A percentile compares a stretch with the other conserved stretches of the same genome.
phyloP scores from a whole-genome alignment of 2,797 vertebrate genomes.

The Phataginus tricuspis region DNA sequence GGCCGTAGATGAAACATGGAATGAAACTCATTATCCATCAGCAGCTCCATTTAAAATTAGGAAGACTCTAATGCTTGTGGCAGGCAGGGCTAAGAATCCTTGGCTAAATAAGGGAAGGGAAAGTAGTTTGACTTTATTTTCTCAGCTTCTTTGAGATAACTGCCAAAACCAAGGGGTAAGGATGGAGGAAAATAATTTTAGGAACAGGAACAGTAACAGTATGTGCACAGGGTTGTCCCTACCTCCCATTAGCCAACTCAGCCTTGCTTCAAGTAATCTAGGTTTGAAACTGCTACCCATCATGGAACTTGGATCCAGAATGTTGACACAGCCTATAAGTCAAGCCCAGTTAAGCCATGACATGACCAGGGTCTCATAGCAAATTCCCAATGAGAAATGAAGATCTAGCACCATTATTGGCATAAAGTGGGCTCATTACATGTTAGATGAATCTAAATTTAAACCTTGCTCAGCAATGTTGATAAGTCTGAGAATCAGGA shows the following conservation, averaged over 20 bases:
- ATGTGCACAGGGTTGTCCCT: too few relatives aligned
- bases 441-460: neutral
- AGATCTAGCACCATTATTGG: neutral
- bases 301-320: neutral
- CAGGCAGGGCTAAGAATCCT: neutral
- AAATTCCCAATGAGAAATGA: neutral
- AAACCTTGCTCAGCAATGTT: neutral
- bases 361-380: neutral
- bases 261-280: neutral
- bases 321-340: neutral
- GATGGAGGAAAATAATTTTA: neutral
- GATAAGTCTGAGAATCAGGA: neutral
- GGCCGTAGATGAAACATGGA: neutral
- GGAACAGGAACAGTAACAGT: neutral
- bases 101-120: neutral
- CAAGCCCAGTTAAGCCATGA: neutral
- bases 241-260: neutral
- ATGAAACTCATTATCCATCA: accelerated
- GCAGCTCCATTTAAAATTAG: neutral
- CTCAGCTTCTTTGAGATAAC: neutral
- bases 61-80: neutral
- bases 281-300: neutral
- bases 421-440: neutral
- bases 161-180: neutral
- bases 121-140: neutral